These are phyloP conservation scores for Hermaeophaga mercurialis DNA, from an alignment of 2,888 invertebrate species.

Conservation along the genomic window DNA sequence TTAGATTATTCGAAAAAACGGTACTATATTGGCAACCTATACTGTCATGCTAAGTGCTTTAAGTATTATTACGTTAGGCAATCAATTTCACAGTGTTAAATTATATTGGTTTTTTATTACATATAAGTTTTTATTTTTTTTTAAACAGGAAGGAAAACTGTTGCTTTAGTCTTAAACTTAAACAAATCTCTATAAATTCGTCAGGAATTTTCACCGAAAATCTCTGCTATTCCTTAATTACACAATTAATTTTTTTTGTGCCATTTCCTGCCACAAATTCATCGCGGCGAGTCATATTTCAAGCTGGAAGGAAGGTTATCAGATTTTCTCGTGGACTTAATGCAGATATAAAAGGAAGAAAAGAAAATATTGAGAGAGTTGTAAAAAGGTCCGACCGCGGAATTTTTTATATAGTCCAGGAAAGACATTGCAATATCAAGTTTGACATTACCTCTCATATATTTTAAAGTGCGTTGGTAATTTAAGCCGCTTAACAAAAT, in stretches of 20 bases:
- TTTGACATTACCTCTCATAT: no score
- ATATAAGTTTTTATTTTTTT: no score
- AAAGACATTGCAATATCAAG: background rate
- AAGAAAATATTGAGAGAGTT: conserved; percentile 6
- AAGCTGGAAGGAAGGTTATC: conserved; percentile 8
- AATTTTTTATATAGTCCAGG: background rate
- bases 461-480: no score
- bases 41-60: no score
- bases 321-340: conserved; percentile 10
- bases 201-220: conserved; percentile 7
- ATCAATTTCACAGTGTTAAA: no score
- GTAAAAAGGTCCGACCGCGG: background rate
- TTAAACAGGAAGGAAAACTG: background rate
- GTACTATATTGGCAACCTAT: no score
- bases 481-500: no score
- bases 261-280: conserved; percentile 6
- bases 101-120: no score
- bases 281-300: conserved; percentile 8
- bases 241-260: conserved; percentile 6
- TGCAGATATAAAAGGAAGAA: conserved; percentile 11
- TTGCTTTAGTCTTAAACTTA: background rate
- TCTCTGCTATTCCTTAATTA: conserved; percentile 6
- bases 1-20: no score
- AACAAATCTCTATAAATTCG: conserved; percentile 2
- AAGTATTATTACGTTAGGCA: no score